phyloP scores from a whole-genome alignment of 2,888 invertebrate genomes.

The Cetonia aurata region DNA sequence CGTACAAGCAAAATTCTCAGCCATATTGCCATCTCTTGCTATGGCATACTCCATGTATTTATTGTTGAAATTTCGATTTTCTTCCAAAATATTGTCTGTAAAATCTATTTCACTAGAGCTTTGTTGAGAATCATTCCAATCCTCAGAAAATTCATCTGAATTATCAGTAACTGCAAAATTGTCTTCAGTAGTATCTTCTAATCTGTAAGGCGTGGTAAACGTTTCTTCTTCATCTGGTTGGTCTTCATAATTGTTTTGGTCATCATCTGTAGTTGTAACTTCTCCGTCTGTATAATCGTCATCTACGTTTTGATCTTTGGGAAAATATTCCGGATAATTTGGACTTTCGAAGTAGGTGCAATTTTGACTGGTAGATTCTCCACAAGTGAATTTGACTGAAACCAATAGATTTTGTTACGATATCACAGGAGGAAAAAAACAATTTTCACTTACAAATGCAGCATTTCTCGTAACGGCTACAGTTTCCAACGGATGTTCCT shows the following conservation, averaged over 20 bases:
- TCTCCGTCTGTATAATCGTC: constrained; percentile 7
- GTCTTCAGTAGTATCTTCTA: constrained; percentile 20
- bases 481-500: constrained; percentile 75
- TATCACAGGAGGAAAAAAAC: neutral
- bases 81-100: constrained; percentile 15
- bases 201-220: neutral
- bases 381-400: constrained; percentile 77
- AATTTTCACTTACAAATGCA: constrained; percentile 79
- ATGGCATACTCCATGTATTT: constrained; percentile 46
- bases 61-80: constrained; percentile 12
- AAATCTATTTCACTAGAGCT: neutral
- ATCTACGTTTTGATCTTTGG: neutral
- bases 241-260: too few relatives aligned
- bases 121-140: too few relatives aligned
- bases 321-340: constrained; percentile 72
- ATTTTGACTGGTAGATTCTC: constrained; percentile 72
- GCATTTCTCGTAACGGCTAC: constrained; percentile 81
- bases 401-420: constrained; percentile 14
- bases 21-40: constrained; percentile 50
- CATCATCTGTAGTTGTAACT: too few relatives aligned
- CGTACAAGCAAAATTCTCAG: constrained; percentile 74
- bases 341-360: constrained; percentile 82
- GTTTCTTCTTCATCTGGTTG: too few relatives aligned
- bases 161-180: constrained; percentile 3
- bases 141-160: neutral